These are phyloP conservation scores for Otus sunia DNA, from an alignment of 2,113 vertebrate species.

Conservation along the genomic window DNA sequence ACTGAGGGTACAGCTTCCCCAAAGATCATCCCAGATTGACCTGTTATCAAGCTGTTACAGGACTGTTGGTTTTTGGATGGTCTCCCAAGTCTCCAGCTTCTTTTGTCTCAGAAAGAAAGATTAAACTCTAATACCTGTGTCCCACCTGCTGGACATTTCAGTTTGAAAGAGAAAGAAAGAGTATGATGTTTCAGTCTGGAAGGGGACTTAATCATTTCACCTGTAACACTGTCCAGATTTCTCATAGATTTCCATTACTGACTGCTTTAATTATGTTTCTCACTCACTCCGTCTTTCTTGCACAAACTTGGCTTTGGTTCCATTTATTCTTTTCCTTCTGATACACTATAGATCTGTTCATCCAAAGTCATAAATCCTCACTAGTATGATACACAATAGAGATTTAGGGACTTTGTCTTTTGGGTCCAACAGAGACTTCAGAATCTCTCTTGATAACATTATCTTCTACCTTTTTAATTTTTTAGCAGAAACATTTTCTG, in stretches of 20 bases:
- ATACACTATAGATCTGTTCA: background rate
- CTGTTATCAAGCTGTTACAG: background rate
- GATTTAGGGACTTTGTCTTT: conserved; percentile 25
- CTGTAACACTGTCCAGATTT: background rate
- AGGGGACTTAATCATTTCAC: conserved; percentile 19
- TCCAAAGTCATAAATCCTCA: conserved; percentile 42
- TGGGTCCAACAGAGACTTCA: background rate
- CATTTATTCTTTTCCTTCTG: conserved; percentile 6
- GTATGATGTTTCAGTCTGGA: background rate
- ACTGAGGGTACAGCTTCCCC: background rate
- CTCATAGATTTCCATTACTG: conserved; percentile 14
- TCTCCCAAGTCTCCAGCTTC: background rate
- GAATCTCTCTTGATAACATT: conserved; percentile 33
- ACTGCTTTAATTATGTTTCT: background rate
- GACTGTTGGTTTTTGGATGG: background rate
- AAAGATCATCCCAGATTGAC: background rate
- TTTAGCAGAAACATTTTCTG: conserved; percentile 21
- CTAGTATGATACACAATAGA: background rate
- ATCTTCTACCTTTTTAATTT: conserved; percentile 46
- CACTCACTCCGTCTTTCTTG: background rate
- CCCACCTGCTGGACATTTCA: background rate
- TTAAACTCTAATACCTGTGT: background rate
- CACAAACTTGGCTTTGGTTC: background rate
- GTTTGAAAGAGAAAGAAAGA: background rate
- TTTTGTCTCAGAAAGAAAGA: background rate